Evolutionary conservation across 2,888 invertebrate species (phyloP), one percentile per base, ranked within the genome.

Genomic region (Epiblema foenella): DNA sequence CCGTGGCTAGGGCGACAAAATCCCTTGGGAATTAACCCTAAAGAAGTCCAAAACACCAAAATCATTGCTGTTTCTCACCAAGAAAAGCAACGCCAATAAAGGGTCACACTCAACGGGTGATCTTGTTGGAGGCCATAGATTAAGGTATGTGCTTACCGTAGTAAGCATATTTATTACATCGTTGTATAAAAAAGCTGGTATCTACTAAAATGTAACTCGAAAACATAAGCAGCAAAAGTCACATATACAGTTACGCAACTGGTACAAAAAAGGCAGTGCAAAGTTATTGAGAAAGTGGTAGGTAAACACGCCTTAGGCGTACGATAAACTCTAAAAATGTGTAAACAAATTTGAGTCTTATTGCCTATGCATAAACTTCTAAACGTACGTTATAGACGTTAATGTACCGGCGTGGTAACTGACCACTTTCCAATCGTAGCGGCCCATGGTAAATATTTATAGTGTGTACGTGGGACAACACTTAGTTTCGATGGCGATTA

Each of bases 341-440:
- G 46, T 12, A 46, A 46, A 2, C 46, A 46, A n/a, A 1, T n/a
- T 46, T n/a, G 8, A 46, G 8, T n/a, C 46, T 46, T 46, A 46
- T 8, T 46, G n/a, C 46, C 46, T 46, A 1, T 2, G n/a, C 8
- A 46, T 46, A 46, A 15, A n/a, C 4, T 46, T 46, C n/a, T 7
- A 46, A 46, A 15, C n/a, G n/a, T 46, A 42, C 42, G n/a, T n/a
- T 8, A n/a, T 8, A n/a, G n/a, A n/a, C n/a, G 15, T 46, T 15
- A n/a, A 7, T 46, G n/a, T 49, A 20, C 51, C 18, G 57, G 37
- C 52, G 58, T 60, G 59, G 60, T 37, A 65, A 49, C 46, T 18
- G 37, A 69, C 60, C 57, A 69, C 73, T 73, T 73, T 73, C 73
- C 49, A 73, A 74, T 70, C 58, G 42, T 51, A 52, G 65, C 68